Percentiles rank a stretch among this genome's conserved stretches.
Conservation (phyloP, 2,113 vertebrate genomes). For the Melanerpes aurifrons region DNA sequence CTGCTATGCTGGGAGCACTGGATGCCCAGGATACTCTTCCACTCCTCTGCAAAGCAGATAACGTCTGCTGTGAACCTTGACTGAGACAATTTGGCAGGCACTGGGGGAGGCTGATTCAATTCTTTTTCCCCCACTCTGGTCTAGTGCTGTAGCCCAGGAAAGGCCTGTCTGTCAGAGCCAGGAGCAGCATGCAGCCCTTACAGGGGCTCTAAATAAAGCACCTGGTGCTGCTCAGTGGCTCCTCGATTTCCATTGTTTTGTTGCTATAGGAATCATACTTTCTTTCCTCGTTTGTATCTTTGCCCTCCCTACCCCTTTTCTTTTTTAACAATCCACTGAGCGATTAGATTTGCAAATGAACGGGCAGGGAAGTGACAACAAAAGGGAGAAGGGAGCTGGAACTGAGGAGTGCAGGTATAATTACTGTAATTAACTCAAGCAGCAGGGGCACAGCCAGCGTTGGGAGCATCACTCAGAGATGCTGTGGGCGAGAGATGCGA, state of each 20-base stretch:
- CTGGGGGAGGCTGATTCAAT: neutral
- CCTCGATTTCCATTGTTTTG: neutral
- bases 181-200: neutral
- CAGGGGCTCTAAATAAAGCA: neutral
- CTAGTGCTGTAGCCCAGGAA: neutral
- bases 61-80: neutral
- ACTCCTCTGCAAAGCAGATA: neutral
- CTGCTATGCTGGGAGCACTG: neutral
- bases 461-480: constrained; percentile 36
- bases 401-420: constrained; percentile 79
- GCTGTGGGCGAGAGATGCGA: neutral
- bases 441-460: constrained; percentile 69
- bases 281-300: constrained; percentile 45
- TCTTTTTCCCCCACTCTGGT: neutral
- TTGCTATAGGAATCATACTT: neutral
- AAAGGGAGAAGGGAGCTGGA: constrained; percentile 76
- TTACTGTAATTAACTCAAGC: constrained; percentile 84
- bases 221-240: neutral
- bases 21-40: neutral
- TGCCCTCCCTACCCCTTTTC: constrained; percentile 55
- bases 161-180: neutral
- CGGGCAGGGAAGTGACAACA: constrained; percentile 79
- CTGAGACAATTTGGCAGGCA: neutral
- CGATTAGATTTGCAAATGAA: constrained; percentile 84
- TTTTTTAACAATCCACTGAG: constrained; percentile 61